Conservation (phyloP, 2,113 vertebrate species). For the Catharus minimus region DNA sequence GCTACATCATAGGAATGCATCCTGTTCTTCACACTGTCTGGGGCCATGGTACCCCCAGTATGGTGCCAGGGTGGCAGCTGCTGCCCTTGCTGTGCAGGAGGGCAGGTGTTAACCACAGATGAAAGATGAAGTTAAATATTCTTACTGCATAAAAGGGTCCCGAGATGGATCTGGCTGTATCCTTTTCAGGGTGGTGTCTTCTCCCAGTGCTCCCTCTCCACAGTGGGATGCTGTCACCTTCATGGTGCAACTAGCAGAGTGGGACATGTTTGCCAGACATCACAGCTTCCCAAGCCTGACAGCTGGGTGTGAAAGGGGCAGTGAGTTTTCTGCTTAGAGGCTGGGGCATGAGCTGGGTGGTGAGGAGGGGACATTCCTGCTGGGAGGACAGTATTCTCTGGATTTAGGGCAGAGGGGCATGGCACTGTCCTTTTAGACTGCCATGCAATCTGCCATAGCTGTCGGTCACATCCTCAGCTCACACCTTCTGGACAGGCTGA, state of each 20-base stretch:
- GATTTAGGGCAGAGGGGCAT: not conserved
- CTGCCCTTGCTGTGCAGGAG: not conserved
- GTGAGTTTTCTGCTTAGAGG: not conserved
- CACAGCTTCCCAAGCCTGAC: not conserved
- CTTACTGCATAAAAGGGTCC: not conserved
- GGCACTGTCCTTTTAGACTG: not conserved
- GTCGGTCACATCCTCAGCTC: not conserved
- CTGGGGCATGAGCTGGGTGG: not conserved
- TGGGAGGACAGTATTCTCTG: not conserved
- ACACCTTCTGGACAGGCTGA: not conserved
- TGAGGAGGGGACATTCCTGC: not conserved
- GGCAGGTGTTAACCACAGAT: not conserved
- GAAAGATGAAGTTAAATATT: not conserved
- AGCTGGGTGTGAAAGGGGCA: not conserved
- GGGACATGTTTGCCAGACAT: rapidly evolving
- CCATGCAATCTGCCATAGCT: not conserved
- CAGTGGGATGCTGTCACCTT: rapidly evolving
- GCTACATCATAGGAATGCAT: rapidly evolving
- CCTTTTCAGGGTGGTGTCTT: not conserved
- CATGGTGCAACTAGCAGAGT: not conserved
- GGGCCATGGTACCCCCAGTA: rapidly evolving
- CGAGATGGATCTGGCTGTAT: not conserved
- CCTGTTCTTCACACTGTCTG: rapidly evolving
- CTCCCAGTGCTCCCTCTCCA: rapidly evolving
- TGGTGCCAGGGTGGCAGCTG: not conserved